Percentiles rank a stretch among this genome's conserved stretches.
Evolutionary conservation across 2,797 vertebrate species (phyloP).

Genomic region (Rhabdophis nuchalis): DNA sequence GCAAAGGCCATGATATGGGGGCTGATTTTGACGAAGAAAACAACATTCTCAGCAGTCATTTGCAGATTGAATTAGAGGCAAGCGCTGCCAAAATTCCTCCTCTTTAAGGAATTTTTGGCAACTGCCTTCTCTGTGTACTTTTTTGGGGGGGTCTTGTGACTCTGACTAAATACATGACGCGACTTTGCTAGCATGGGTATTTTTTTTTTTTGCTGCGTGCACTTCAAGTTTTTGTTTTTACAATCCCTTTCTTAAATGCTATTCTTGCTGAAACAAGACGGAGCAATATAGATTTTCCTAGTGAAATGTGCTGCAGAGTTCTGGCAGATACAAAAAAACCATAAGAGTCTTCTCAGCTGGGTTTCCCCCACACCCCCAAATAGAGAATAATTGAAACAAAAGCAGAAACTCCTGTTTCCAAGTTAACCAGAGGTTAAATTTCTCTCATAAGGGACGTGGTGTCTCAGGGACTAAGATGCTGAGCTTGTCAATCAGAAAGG

Average conservation of each 20-base stretch:
- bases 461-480: too few species aligned
- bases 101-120: slow-evolving; percentile 34
- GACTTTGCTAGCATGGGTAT: background rate
- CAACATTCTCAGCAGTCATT: background rate
- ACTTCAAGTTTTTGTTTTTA: background rate
- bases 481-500: too few species aligned
- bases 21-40: background rate
- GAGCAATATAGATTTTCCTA: background rate
- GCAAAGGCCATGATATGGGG: background rate
- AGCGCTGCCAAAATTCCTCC: slow-evolving; percentile 22
- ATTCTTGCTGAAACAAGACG: background rate
- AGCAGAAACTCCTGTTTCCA: slow-evolving; percentile 10
- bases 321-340: background rate
- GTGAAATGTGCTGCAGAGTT: background rate
- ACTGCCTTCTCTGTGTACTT: slow-evolving; percentile 27
- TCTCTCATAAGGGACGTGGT: too few species aligned
- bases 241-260: background rate
- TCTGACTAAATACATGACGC: slow-evolving; percentile 43
- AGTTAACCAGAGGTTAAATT: background rate
- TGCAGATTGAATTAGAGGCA: background rate
- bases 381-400: background rate
- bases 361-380: background rate
- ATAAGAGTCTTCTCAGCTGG: background rate
- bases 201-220: background rate
- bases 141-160: slow-evolving; percentile 38